Conservation (phyloP, 2,888 invertebrate genomes). For the Toxonevra muliebris region DNA sequence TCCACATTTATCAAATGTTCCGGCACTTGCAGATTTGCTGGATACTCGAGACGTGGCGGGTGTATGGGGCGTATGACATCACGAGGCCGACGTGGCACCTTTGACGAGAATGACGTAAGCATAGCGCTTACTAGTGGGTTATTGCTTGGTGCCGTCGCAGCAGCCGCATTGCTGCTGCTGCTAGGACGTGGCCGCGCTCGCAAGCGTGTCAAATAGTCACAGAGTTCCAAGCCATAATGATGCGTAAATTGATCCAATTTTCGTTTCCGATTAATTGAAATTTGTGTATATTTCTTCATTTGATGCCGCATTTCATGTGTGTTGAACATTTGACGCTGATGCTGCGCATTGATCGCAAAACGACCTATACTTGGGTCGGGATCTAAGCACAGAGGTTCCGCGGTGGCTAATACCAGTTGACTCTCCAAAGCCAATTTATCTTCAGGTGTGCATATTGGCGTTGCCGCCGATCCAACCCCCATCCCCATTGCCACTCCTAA, state of each 20-base stretch:
- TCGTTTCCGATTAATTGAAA: slow-evolving; percentile 84
- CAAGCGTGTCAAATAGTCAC: slow-evolving; percentile 60
- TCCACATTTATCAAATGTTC: slow-evolving; percentile 60
- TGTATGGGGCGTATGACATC: slow-evolving; percentile 73
- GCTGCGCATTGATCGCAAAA: slow-evolving; percentile 79
- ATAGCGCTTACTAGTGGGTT: slow-evolving; percentile 58
- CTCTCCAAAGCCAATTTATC: slow-evolving; percentile 72
- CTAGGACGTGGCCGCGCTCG: slow-evolving; percentile 58
- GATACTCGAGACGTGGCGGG: slow-evolving; percentile 71
- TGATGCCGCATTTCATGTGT: slow-evolving; percentile 78
- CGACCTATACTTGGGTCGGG: slow-evolving; percentile 84
- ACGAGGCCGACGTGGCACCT: slow-evolving; percentile 59
- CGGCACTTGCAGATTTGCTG: slow-evolving; percentile 69
- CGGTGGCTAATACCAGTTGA: slow-evolving; percentile 83
- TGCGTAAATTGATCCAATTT: slow-evolving; percentile 87
- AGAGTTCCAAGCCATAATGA: slow-evolving; percentile 80
- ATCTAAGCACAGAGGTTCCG: slow-evolving; percentile 88
- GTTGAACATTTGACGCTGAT: slow-evolving; percentile 77
- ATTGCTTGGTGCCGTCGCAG: slow-evolving; percentile 32
- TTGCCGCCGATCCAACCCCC: slow-evolving; percentile 29
- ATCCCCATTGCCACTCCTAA: slow-evolving; percentile 26
- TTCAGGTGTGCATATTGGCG: slow-evolving; percentile 46
- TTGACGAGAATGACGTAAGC: slow-evolving; percentile 60
- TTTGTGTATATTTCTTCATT: slow-evolving; percentile 82
- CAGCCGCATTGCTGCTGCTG: slow-evolving; percentile 50